A percentile compares a stretch with the other conserved stretches of the same genome.
Conservation (phyloP, 1,140 invertebrate species). For the Polypedilum pembai region DNA sequence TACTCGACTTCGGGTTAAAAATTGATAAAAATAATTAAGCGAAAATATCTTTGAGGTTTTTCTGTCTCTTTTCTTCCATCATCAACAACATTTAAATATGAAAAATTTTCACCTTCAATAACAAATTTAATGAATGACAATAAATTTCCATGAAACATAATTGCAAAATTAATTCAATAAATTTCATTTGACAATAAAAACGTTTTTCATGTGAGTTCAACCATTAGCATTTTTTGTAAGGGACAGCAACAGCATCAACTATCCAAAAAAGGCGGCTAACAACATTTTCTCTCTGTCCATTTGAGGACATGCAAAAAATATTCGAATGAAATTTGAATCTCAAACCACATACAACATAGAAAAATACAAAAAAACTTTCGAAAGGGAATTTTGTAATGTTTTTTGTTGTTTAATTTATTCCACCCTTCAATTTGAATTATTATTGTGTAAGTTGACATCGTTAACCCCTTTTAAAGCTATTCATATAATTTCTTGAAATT, state of each 20-base stretch:
- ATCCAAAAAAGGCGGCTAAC: not conserved
- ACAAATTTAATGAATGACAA: not conserved
- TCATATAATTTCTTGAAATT: no score
- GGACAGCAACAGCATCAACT: not conserved
- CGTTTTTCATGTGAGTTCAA: not conserved
- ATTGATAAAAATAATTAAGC: not conserved
- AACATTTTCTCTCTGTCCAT: slow-evolving; percentile 3
- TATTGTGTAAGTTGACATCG: slow-evolving; percentile 15
- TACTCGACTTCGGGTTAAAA: no score
- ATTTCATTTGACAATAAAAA: slow-evolving; percentile 7
- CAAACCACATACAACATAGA: not conserved
- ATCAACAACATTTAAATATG: slow-evolving; percentile 7
- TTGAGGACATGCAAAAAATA: not conserved
- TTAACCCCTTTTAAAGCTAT: not conserved
- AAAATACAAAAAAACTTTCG: not conserved
- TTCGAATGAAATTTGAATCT: not conserved
- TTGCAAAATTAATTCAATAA: slow-evolving; percentile 1
- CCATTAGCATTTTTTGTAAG: not conserved
- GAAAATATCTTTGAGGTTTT: not conserved
- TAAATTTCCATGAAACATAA: not conserved
- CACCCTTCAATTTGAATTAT: slow-evolving; percentile 22
- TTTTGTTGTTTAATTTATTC: not conserved
- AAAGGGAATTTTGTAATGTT: not conserved
- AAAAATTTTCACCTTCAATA: not conserved
- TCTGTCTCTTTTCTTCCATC: not conserved